Conservation (phyloP, 2,113 vertebrate genomes). For the Chrysemys picta region DNA sequence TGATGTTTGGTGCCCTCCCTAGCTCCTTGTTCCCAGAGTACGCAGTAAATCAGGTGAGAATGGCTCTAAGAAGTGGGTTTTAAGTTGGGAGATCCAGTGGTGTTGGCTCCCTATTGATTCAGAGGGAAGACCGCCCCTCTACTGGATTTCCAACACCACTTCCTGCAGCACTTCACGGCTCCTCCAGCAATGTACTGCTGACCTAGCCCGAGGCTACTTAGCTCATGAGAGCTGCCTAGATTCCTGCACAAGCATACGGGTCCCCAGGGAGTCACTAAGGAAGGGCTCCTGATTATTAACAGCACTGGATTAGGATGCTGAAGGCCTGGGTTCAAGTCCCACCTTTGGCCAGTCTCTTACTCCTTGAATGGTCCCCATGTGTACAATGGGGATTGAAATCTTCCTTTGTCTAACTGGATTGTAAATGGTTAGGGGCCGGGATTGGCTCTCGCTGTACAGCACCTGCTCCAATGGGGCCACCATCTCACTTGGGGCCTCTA, state of each 20-base stretch:
- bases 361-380: background rate
- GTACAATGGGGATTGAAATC: background rate
- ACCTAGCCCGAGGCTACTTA: background rate
- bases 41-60: too few species aligned
- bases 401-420: background rate
- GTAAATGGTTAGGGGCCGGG: background rate
- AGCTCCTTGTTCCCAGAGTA: background rate
- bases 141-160: background rate
- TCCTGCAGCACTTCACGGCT: background rate
- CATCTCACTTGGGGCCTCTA: background rate
- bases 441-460: background rate
- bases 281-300: background rate
- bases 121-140: background rate
- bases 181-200: too few species aligned
- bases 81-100: too few species aligned
- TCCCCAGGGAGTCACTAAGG: too few species aligned
- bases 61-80: too few species aligned
- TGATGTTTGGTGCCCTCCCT: too few species aligned
- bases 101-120: background rate
- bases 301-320: rapidly evolving
- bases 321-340: background rate
- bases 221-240: background rate
- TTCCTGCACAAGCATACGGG: background rate
- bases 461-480: background rate
- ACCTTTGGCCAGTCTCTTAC: background rate